Percentiles rank a stretch among this genome's conserved stretches.
Evolutionary conservation across 2,888 invertebrate genomes (phyloP).

Genomic region (Pterostichus niger): DNA sequence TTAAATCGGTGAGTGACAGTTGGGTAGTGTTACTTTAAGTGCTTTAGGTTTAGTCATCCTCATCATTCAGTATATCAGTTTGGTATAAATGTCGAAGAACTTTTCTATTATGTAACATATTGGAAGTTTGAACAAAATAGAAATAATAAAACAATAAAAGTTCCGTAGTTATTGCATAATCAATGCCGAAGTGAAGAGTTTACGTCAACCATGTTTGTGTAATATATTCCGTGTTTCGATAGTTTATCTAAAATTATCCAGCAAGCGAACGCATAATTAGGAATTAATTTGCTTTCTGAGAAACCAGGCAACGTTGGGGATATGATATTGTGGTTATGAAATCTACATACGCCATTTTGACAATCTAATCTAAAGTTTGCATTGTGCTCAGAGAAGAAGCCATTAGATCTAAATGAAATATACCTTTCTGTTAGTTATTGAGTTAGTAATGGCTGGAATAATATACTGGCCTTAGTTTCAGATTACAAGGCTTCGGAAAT

Average conservation of each 20-base stretch:
- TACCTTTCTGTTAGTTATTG: slow-evolving; percentile 39
- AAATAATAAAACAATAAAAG: slow-evolving; percentile 5
- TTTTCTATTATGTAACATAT: neutral
- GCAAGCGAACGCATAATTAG: slow-evolving; percentile 40
- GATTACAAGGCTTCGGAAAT: slow-evolving; percentile 19
- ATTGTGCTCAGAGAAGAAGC: slow-evolving; percentile 45
- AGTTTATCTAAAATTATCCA: slow-evolving; percentile 51
- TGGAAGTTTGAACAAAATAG: neutral
- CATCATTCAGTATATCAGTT: neutral
- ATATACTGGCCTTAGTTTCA: slow-evolving; percentile 18
- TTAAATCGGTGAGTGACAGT: no score
- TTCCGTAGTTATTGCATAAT: neutral
- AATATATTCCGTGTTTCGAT: slow-evolving; percentile 36
- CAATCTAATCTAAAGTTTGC: slow-evolving; percentile 52
- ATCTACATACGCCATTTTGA: slow-evolving; percentile 46
- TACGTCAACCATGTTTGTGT: neutral
- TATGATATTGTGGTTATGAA: slow-evolving; percentile 29
- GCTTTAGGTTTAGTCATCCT: no score
- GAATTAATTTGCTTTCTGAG: slow-evolving; percentile 50
- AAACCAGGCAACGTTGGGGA: slow-evolving; percentile 33
- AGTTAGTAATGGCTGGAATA: slow-evolving; percentile 28
- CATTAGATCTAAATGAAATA: slow-evolving; percentile 48
- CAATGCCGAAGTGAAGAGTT: neutral
- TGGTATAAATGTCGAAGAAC: neutral
- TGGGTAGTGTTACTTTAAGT: no score